These are phyloP conservation scores for Saccostrea glomerata DNA, from an alignment of 1,140 invertebrate species.

Conservation along the genomic window DNA sequence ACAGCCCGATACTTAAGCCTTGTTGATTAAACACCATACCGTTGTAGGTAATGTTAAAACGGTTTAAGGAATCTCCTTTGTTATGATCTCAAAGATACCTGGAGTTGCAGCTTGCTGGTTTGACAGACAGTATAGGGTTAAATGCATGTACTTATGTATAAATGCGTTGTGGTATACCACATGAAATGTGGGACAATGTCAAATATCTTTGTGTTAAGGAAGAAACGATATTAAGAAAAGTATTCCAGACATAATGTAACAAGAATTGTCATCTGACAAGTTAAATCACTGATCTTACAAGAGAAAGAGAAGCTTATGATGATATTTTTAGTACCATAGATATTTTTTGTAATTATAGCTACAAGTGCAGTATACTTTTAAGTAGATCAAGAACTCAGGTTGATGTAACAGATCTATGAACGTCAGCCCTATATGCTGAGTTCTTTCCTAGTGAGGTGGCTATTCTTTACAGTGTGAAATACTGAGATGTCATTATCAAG, in stretches of 20 bases:
- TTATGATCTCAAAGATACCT: too few species aligned
- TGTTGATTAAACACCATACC: too few species aligned
- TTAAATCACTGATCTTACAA: not conserved
- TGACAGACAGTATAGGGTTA: not conserved
- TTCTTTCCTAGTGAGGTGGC: too few species aligned
- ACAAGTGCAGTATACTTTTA: not conserved
- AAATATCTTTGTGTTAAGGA: not conserved
- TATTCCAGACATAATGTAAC: not conserved
- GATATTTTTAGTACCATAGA: not conserved
- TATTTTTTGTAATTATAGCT: not conserved
- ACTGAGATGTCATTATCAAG: too few species aligned
- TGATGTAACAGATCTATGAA: too few species aligned
- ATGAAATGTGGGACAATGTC: not conserved
- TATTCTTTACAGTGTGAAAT: too few species aligned
- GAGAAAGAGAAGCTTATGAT: not conserved
- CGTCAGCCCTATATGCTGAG: too few species aligned
- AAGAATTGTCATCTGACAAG: not conserved
- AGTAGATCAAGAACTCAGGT: too few species aligned
- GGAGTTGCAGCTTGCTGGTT: too few species aligned
- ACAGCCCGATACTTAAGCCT: too few species aligned
- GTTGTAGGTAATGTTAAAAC: too few species aligned
- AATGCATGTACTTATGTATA: not conserved
- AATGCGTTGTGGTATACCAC: not conserved
- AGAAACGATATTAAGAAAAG: not conserved
- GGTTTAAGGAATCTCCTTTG: too few species aligned